These are phyloP conservation scores for Nannoperca obscura DNA, from an alignment of 2,797 vertebrate genomes.

Conservation along the genomic window DNA sequence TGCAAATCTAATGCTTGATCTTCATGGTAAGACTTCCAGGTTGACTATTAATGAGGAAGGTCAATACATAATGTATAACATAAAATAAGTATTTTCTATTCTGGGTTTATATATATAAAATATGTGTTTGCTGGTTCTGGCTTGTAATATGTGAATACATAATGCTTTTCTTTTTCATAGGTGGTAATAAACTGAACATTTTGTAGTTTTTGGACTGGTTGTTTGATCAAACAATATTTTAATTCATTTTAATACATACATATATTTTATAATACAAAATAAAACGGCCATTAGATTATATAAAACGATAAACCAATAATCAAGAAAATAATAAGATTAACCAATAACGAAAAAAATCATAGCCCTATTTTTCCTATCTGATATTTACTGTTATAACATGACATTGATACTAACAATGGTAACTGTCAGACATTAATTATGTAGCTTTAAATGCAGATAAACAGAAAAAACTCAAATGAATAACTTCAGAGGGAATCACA, in stretches of 20 bases:
- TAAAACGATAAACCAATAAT: not conserved
- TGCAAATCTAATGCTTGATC: constrained; percentile 19
- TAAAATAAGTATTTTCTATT: not conserved
- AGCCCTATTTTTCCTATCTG: not conserved
- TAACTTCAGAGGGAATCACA: not conserved
- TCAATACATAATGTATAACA: not conserved
- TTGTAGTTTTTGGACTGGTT: not conserved
- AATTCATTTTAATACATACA: not conserved
- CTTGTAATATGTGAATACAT: not conserved
- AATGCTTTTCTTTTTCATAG: not conserved
- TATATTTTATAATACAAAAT: too few relatives aligned
- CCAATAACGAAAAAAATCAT: not conserved
- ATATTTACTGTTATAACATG: not conserved
- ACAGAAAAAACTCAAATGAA: not conserved
- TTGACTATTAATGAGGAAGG: not conserved
- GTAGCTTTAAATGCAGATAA: not conserved
- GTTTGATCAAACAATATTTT: not conserved
- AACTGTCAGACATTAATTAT: not conserved
- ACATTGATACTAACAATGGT: not conserved
- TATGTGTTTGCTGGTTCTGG: too few relatives aligned
- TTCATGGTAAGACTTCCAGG: not conserved
- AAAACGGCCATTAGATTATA: too few relatives aligned
- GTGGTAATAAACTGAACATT: not conserved
- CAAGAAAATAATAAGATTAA: not conserved
- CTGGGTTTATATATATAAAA: not conserved